phyloP scores from a whole-genome alignment of 92 coral and sea anemone genomes.

The Phymanthus crucifer region DNA sequence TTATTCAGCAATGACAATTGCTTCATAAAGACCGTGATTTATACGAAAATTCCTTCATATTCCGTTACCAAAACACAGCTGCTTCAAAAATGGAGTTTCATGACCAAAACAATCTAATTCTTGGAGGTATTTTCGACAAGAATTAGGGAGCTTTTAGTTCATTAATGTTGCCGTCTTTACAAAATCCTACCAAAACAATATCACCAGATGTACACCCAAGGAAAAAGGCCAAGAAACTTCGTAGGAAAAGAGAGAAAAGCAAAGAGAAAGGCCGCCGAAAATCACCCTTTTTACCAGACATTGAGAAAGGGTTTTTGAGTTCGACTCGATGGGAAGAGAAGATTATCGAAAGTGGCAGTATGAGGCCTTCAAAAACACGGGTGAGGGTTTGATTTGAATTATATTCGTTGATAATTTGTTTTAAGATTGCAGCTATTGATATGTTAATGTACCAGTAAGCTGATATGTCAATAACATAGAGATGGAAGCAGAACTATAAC shows the following conservation, averaged over 20 bases:
- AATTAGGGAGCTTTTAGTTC: not conserved
- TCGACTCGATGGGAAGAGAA: slow-evolving; percentile 40
- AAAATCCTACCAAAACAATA: slow-evolving; percentile 11
- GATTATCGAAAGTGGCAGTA: slow-evolving; percentile 14
- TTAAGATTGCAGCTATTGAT: not conserved
- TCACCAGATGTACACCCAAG: not conserved
- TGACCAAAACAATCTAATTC: not conserved
- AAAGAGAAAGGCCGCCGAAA: slow-evolving; percentile 15
- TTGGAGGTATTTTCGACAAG: not conserved
- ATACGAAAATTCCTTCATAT: not conserved
- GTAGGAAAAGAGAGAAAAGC: slow-evolving; percentile 6
- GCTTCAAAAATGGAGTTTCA: not conserved
- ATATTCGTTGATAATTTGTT: not conserved
- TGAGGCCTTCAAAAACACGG: slow-evolving; percentile 18
- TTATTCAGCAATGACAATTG: not conserved
- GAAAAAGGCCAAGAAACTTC: not conserved
- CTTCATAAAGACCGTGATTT: not conserved
- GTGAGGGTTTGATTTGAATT: slow-evolving; percentile 15
- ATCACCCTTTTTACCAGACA: slow-evolving; percentile 62
- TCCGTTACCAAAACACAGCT: not conserved
- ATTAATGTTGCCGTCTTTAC: slow-evolving; percentile 29
- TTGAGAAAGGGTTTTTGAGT: slow-evolving; percentile 69
- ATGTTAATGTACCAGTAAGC: not conserved
- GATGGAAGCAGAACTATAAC: too few species aligned
- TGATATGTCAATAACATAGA: too few species aligned